Evolutionary conservation across 2,888 invertebrate genomes (phyloP), one percentile per base, ranked within the genome.

Genomic region (Patella depressa): DNA sequence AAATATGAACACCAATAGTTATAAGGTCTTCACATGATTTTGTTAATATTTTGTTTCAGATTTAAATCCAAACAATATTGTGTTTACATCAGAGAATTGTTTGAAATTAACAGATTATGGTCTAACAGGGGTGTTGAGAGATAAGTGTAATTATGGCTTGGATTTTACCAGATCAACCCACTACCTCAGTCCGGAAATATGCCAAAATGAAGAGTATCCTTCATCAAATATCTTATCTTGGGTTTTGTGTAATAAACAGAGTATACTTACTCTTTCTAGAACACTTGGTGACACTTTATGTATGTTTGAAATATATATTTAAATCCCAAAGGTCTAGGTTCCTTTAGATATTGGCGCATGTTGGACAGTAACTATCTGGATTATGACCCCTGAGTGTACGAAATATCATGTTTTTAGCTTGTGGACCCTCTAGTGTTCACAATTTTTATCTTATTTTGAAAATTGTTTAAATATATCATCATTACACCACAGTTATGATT

Each of bases 61-160:
- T 81, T 75, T 90, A 79, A 90, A 90, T 77, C 85, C 89, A 9
- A 89, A 89, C 80, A 90, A 90, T 78, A 85, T 90, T n/a, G 90
- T 90, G 73, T 83, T 90, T 75, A 87, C 86, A n/a, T 75, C 79
- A 7, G 79, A 83, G 59, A 83, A 85, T 76, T 79, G 86, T 9
- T 77, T 90, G 4, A 90, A 90, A 78, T 82, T 90, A n/a, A 90
- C 89, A n/a, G 90, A 90, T 78, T 90, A 90, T 83, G 90, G 90
- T 12, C 89, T 90, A 54, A 86, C 90, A 3, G 79, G 85, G 15
- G 79, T 90, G 69, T 83, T 90, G 54, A 77, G 83, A 19, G 79
- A 81, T 65, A 82, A 81, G 29, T 76, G 80, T 14, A 89, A 88
- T 75, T 82, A 87, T 12, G 90, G 90, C 14, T 29, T 82, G 71